Evolutionary conservation across 2,888 invertebrate species (phyloP).

Genomic region (Drymonia ruficornis): DNA sequence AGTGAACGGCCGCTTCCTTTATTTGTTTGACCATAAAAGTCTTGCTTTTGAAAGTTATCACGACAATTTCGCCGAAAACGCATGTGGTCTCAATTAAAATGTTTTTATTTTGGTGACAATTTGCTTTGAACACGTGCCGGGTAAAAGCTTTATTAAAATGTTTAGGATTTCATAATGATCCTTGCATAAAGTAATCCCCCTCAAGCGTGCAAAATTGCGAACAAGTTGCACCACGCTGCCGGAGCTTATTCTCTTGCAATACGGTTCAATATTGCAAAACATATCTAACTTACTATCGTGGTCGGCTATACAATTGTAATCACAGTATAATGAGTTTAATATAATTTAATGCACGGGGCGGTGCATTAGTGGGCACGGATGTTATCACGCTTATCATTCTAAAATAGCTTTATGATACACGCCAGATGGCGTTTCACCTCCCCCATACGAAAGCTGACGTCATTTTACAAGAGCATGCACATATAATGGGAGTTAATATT

Average conservation of each 20-base stretch:
- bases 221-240: background rate
- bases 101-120: constrained; percentile 53
- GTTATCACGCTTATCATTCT: constrained; percentile 78
- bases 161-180: constrained; percentile 48
- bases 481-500: constrained; percentile 4
- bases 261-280: background rate
- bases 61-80: constrained; percentile 41
- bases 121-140: constrained; percentile 65
- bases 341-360: constrained; percentile 75
- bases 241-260: constrained; percentile 26
- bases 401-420: constrained; percentile 71
- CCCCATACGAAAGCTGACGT: constrained; percentile 32
- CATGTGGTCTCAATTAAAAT: constrained; percentile 50
- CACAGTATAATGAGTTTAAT: constrained; percentile 68
- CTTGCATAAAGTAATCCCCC: constrained; percentile 54
- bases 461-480: constrained; percentile 11
- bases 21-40: constrained; percentile 56
- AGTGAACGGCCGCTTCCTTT: constrained; percentile 48
- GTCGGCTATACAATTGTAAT: constrained; percentile 54
- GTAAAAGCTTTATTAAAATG: constrained; percentile 41
- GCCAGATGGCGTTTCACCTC: constrained; percentile 69
- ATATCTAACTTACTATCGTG: background rate
- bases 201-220: constrained; percentile 10
- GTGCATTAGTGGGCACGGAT: constrained; percentile 67
- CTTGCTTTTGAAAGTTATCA: constrained; percentile 52